A percentile compares a stretch with the other conserved stretches of the same genome.
Evolutionary conservation across 2,797 vertebrate genomes (phyloP).

Genomic region (Chromobotia macracanthus): DNA sequence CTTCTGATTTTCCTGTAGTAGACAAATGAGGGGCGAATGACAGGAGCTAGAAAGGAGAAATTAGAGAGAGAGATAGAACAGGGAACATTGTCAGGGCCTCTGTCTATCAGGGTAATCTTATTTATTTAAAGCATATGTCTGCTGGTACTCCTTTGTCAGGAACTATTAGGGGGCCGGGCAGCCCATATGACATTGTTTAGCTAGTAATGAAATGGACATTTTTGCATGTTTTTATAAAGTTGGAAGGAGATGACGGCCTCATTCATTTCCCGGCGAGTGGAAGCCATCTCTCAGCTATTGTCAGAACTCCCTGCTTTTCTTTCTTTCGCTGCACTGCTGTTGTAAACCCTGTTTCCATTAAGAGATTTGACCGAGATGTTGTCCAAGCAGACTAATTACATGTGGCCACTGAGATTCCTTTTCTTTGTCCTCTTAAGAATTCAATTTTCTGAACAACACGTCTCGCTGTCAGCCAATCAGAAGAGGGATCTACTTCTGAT

Average conservation of each 20-base stretch:
- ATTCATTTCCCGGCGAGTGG: conserved; percentile 73
- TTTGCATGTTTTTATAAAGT: conserved; percentile 78
- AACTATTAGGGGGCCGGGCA: conserved; percentile 79
- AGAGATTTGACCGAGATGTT: conserved; percentile 77
- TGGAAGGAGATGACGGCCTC: conserved; percentile 74
- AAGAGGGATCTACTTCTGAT: conserved; percentile 36
- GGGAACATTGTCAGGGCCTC: conserved; percentile 75
- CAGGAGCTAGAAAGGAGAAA: conserved; percentile 26
- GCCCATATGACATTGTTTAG: conserved; percentile 83
- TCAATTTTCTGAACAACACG: conserved; percentile 46
- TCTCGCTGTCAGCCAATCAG: conserved; percentile 30
- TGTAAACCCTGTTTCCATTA: conserved; percentile 75
- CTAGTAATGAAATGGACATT: conserved; percentile 82
- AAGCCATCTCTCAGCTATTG: conserved; percentile 74
- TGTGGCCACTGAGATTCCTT: conserved; percentile 61
- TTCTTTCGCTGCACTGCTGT: conserved; percentile 63
- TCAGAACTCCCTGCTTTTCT: conserved; percentile 67
- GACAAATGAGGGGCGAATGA: conserved; percentile 51
- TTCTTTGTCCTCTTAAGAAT: conserved; percentile 1
- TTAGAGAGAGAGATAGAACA: conserved; percentile 69
- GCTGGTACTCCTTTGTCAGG: conserved; percentile 81
- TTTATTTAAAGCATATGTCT: conserved; percentile 83
- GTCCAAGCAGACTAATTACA: conserved; percentile 72
- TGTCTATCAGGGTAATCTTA: conserved; percentile 74
- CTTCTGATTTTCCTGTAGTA: conserved; percentile 48